Percentiles rank a stretch among this genome's conserved stretches.
Evolutionary conservation across 1,140 invertebrate genomes (phyloP).

Genomic region (Uloborus diversus): DNA sequence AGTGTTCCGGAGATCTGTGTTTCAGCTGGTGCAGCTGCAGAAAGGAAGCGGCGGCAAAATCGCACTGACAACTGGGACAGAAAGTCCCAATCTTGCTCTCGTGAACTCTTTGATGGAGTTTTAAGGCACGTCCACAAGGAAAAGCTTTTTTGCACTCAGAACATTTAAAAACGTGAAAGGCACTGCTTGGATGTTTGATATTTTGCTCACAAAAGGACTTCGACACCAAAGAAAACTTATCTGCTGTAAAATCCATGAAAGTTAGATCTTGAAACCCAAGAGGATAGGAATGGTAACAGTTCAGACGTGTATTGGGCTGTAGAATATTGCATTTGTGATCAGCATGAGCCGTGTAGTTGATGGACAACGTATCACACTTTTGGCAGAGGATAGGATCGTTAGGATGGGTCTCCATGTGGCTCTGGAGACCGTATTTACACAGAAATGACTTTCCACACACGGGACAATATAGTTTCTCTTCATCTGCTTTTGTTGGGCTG

Average conservation of each 20-base stretch:
- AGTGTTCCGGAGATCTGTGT: conserved; percentile 61
- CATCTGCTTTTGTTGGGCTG: conserved; percentile 4
- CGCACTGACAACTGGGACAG: conserved; percentile 62
- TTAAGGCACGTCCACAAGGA: conserved; percentile 75
- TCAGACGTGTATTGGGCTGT: not conserved
- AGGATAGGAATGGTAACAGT: conserved; percentile 12
- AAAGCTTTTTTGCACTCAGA: conserved; percentile 77
- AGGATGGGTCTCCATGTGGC: conserved; percentile 77
- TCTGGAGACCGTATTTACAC: conserved; percentile 71
- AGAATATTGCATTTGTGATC: conserved; percentile 52
- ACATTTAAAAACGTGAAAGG: conserved; percentile 75
- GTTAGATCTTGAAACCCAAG: conserved; percentile 78
- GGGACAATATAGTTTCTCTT: conserved; percentile 38
- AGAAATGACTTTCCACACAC: conserved; percentile 73
- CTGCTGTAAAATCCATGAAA: conserved; percentile 80
- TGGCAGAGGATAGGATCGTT: conserved; percentile 76
- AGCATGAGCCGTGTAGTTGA: conserved; percentile 68
- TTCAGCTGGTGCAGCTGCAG: conserved; percentile 64
- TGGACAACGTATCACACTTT: conserved; percentile 75
- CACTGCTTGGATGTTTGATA: conserved; percentile 72
- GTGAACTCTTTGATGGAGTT: conserved; percentile 30
- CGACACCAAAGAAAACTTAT: conserved; percentile 81
- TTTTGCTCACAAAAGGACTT: conserved; percentile 77
- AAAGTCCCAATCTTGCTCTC: conserved; percentile 21
- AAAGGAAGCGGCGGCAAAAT: conserved; percentile 61